Evolutionary conservation across 1,140 invertebrate species (phyloP).

Genomic region (Chlorops oryzae): DNA sequence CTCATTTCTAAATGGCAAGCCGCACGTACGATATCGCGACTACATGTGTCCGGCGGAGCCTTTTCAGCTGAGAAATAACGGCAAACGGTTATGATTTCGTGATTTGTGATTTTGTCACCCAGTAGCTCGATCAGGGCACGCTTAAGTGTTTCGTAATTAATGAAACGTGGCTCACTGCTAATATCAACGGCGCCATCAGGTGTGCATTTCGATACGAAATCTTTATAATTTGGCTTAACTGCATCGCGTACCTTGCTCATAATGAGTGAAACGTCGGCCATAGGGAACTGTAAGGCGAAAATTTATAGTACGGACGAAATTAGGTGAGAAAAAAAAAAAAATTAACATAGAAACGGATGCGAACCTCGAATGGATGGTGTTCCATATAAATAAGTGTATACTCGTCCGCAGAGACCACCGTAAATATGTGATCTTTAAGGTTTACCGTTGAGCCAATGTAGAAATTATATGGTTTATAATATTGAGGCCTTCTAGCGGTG

Average conservation of each 20-base stretch:
- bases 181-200: constrained; percentile 44
- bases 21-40: constrained; percentile 49
- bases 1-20: constrained; percentile 64
- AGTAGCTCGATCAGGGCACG: constrained; percentile 55
- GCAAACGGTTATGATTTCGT: constrained; percentile 69
- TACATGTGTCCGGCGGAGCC: constrained; percentile 48
- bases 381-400: constrained; percentile 86
- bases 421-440: constrained; percentile 71
- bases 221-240: constrained; percentile 60
- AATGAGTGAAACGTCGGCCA: constrained; percentile 61
- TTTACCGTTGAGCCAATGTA: constrained; percentile 71
- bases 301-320: no score
- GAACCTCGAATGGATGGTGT: constrained; percentile 63
- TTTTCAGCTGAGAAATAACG: constrained; percentile 55
- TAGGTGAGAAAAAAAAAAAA: neutral
- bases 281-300: constrained; percentile 57
- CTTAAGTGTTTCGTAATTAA: constrained; percentile 53
- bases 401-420: constrained; percentile 73
- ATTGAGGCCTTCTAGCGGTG: constrained; percentile 60
- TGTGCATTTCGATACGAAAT: constrained; percentile 65
- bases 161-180: constrained; percentile 11
- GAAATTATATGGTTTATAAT: constrained; percentile 69
- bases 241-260: constrained; percentile 63
- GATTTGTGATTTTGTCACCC: constrained; percentile 63
- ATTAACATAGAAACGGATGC: neutral